phyloP scores from a whole-genome alignment of 2,888 invertebrate species.

The Antitype chi region DNA sequence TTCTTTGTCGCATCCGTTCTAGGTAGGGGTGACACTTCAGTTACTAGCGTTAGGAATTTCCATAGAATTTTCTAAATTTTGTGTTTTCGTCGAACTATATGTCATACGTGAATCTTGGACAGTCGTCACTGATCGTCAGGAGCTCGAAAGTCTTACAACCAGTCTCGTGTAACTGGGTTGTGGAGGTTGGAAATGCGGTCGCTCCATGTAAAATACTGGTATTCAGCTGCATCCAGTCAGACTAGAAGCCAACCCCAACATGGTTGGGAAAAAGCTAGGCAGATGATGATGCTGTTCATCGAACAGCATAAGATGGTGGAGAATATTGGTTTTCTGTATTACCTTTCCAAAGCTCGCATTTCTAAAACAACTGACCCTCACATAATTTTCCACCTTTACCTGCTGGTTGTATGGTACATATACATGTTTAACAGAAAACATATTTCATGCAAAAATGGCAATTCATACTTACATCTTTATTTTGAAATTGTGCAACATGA shows the following conservation, averaged over 20 bases:
- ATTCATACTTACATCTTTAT: neutral
- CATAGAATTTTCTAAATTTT: neutral
- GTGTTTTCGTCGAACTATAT: neutral
- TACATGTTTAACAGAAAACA: neutral
- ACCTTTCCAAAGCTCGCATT: neutral
- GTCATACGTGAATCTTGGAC: too few species aligned
- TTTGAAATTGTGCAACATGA: neutral
- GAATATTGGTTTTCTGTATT: neutral
- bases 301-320: neutral
- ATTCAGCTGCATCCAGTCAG: too few species aligned
- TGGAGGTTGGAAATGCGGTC: too few species aligned
- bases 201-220: too few species aligned
- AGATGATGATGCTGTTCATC: too few species aligned
- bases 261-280: too few species aligned
- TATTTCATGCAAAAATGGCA: neutral
- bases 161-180: too few species aligned
- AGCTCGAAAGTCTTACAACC: too few species aligned
- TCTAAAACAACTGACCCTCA: neutral
- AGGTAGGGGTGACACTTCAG: constrained; percentile 75
- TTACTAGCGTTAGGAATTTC: constrained; percentile 15
- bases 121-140: too few species aligned
- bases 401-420: too few species aligned
- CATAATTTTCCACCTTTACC: neutral
- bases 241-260: too few species aligned
- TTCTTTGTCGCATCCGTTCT: constrained; percentile 86